Base-by-base conservation (phyloP, 2,888 invertebrate species). In the Loripinus fragilis region DNA sequence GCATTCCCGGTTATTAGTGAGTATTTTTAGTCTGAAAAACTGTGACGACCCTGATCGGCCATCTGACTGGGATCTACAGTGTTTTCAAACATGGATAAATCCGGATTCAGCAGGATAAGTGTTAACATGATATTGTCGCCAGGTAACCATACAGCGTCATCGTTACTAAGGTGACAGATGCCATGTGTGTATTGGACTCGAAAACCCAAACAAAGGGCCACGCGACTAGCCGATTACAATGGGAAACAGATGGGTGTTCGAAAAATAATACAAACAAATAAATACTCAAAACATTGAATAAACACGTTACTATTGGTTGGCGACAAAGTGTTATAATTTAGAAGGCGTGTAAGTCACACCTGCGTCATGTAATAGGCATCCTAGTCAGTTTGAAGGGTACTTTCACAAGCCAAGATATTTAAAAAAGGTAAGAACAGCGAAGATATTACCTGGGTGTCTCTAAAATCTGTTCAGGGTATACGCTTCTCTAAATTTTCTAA, bases 121-220 rank as follows among this genome's bases (percentile, higher is more conserved):
- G n/a, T n/a, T n/a, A n/a, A 38, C 38, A 5, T 38, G 38, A 5
- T 5, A 38, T 38, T 38, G 38, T 38, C 38, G 12, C 52, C 25
- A 25, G 52, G 52, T 10, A 28, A 52, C 52, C 25, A 28, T 23
- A 48, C 28, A 28, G 28, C 52, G 2, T 23, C 25, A 28, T n/a
- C 52, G 52, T 52, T 52, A n/a, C 52, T 28, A 52, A 25, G 52
- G 52, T 52, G 52, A 52, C 52, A 52, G 52, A 52, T 52, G 52
- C 20, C 45, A 20, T 52, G 52, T 52, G 45, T 52, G 52, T 52
- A 52, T 52, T 52, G 7, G 28, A 10, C 25, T 52, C 52, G 3
- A 50, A 52, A 25, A 52, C 25, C 28, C 25, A 52, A 52, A 52
- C 52, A 52, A 52, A 52, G 28, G n/a, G 52, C 20, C 52, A 52